Base-by-base conservation (phyloP, 2,113 vertebrate genomes). In the Tachysurus vachellii region DNA sequence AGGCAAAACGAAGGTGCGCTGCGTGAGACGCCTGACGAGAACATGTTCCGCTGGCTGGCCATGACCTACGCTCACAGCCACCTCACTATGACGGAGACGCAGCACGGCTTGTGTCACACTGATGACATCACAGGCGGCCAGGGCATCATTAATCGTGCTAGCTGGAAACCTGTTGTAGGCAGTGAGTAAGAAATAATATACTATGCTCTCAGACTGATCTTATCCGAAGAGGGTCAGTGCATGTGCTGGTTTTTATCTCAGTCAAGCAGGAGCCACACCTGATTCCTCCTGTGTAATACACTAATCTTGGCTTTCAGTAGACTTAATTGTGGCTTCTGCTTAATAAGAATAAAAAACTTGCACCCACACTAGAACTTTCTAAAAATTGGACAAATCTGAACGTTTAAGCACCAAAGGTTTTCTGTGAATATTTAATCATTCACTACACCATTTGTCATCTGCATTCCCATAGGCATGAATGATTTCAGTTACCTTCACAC, bases 401-500 rank as follows among this genome's bases (percentile, higher is more conserved):
- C 56, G 23, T 71, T 36, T 31, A 1, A 47, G 26, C 13, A 36
- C 26, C 26, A 42, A 36, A 73, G 10, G 21, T 1, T 77, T 77
- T 77, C 47, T 54, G 26, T 54, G 6, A 1, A 53, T 76, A n/a
- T 28, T 54, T n/a, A 47, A 23, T 28, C n/a, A n/a, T 83, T 28
- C 53, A 19, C 14, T 66, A 14, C 47, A 56, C 13, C 21, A 50
- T 76, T 26, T 83, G 11, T 47, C 47, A 61, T 92, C 47, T 44
- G 90, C 73, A 91, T 83, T 91, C 77, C 26, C 28, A n/a, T 92
- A 99, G 98, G 98, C 93, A 98, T 99, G 94, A 99, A 99, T 61
- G 98, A 99, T 88, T 99, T 99, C 94, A 99, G 98, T 92, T 99
- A 99, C 86, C 94, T 99, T 90, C 98, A 99, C 95, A 99, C 98